Evolutionary conservation across 2,888 invertebrate species (phyloP), one percentile per base, ranked within the genome.

Genomic region (Adelphocoris suturalis): DNA sequence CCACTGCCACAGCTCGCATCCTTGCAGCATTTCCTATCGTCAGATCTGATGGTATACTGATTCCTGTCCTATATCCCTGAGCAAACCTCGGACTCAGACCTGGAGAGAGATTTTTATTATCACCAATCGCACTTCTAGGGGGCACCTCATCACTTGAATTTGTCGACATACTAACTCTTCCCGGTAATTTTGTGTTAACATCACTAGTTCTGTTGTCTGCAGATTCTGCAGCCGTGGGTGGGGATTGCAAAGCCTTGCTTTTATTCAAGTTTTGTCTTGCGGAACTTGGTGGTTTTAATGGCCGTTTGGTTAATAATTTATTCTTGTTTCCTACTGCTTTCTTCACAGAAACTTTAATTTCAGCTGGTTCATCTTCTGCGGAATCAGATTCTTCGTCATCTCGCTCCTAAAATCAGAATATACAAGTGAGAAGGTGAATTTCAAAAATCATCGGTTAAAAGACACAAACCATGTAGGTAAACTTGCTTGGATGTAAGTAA

Each of bases 301-400:
- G 86, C 61, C 57, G 48, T 16, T 28, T 61, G 3, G 12, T 19
- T n/a, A 57, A n/a, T 13, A 68, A 23, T 23, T 68, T 68, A 68
- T 11, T 23, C 11, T 23, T 68, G 23, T 9, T 27, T 23, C 68
- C 68, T 12, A 68, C 19, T 0, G 23, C 19, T 55, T 68, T 78
- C n/a, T 81, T 88, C 5, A 81, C 46, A 23, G 88, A 88, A n/a
- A 88, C 86, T 75, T 86, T 86, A 16, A 86, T 86, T 23, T 86
- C 75, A 5, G 47, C 0, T 46, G 19, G 37, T 12, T 86, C 86
- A 23, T 86, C 86, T 5, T 12, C 46, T 2, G 68, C 75, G 3
- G 86, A 86, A 46, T 86, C 85, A 14, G 61, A 37, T 1, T 85
- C 85, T 4, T 46, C 85, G 57, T 28, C 86, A 11, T 86, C 75